Evolutionary conservation across 2,888 invertebrate genomes (phyloP).

Genomic region (Eurois occulta): DNA sequence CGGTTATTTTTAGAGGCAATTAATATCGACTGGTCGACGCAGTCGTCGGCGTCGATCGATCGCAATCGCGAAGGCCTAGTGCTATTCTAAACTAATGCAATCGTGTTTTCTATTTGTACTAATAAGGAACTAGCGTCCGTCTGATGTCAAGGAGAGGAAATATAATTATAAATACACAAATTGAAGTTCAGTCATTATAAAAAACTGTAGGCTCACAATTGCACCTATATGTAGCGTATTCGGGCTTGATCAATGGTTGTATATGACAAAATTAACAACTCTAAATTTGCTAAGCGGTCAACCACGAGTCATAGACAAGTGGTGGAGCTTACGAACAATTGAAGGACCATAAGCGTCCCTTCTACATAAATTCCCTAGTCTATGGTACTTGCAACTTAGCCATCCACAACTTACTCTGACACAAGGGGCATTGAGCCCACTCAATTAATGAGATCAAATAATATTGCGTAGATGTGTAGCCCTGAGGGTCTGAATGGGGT

Average conservation of each 20-base stretch:
- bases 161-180: neutral
- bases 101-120: neutral
- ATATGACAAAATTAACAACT: neutral
- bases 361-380: conserved; percentile 16
- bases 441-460: conserved; percentile 68
- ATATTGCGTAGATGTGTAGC: conserved; percentile 33
- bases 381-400: conserved; percentile 65
- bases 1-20: neutral
- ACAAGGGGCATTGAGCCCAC: conserved; percentile 66
- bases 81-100: neutral
- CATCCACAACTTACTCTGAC: conserved; percentile 63
- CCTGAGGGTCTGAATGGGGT: conserved; percentile 28
- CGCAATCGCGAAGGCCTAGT: neutral
- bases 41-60: neutral
- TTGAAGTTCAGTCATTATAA: neutral
- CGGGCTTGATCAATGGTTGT: neutral
- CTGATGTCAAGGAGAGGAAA: neutral
- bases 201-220: neutral
- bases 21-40: neutral
- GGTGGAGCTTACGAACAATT: neutral
- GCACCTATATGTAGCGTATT: neutral
- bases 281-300: neutral
- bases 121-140: neutral
- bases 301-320: neutral
- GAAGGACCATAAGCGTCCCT: neutral